These are phyloP conservation scores for Xestia sexstrigata DNA, from an alignment of 2,888 invertebrate genomes.

Conservation along the genomic window DNA sequence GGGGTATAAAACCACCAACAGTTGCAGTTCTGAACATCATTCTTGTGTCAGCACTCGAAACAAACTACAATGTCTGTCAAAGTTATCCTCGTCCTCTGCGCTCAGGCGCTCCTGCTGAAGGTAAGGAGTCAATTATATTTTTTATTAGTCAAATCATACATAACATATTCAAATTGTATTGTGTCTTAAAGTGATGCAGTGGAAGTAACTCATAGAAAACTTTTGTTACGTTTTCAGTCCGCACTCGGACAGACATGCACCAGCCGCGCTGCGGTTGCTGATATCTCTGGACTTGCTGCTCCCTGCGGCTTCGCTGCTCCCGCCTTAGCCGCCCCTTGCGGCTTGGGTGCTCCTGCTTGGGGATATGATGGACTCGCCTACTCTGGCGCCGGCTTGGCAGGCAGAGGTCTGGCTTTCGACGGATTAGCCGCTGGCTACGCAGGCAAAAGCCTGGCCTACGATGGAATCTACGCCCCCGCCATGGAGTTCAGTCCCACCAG, in stretches of 20 bases:
- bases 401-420: neutral
- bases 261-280: conserved; percentile 3
- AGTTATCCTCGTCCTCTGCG: neutral
- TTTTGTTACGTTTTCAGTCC: neutral
- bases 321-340: neutral
- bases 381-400: conserved; percentile 3
- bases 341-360: conserved; percentile 1
- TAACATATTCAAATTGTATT: neutral
- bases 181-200: neutral
- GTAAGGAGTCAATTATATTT: neutral
- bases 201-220: neutral
- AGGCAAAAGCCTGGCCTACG: conserved; percentile 10
- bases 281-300: neutral
- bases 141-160: too few species aligned
- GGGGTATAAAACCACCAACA: conserved; percentile 27
- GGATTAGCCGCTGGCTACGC: neutral
- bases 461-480: conserved; percentile 9
- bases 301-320: conserved; percentile 8
- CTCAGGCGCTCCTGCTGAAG: neutral
- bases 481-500: conserved; percentile 44
- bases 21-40: neutral
- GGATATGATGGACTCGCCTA: conserved; percentile 11
- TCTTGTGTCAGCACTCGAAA: neutral
- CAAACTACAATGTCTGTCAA: neutral
- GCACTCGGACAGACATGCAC: neutral